A percentile compares a stretch with the other conserved stretches of the same genome.
phyloP scores from a whole-genome alignment of 2,797 vertebrate species.

The Picus viridis region DNA sequence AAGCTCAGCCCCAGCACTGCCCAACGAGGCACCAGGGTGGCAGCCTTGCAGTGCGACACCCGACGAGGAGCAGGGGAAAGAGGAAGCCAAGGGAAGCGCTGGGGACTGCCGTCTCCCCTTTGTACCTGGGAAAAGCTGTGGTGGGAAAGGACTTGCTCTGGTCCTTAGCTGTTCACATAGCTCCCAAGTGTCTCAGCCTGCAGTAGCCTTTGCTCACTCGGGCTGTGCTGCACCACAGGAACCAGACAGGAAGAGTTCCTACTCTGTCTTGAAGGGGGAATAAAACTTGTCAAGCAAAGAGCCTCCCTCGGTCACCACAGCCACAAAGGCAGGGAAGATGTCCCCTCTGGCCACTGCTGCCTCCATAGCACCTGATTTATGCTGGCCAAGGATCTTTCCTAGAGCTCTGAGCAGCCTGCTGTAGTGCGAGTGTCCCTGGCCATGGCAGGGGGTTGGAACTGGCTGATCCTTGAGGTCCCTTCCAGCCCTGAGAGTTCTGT shows the following conservation, averaged over 20 bases:
- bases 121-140: neutral
- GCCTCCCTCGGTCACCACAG: neutral
- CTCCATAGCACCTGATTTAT: neutral
- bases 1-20: neutral
- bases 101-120: neutral
- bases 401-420: neutral
- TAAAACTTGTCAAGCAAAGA: neutral
- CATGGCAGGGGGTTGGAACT: too few relatives aligned
- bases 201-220: neutral
- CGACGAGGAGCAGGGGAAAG: neutral
- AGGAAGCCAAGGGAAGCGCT: fast-evolving
- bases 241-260: neutral
- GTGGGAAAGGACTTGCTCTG: neutral
- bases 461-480: too few relatives aligned
- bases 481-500: too few relatives aligned
- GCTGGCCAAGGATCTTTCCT: neutral
- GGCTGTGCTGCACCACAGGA: neutral
- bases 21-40: neutral
- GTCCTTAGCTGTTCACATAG: neutral
- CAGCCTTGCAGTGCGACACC: fast-evolving
- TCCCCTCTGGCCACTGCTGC: neutral
- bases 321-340: neutral
- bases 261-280: neutral
- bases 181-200: neutral
- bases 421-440: too few relatives aligned